Evolutionary conservation across 2,888 invertebrate species (phyloP).

Genomic region (Cenopis cana): DNA sequence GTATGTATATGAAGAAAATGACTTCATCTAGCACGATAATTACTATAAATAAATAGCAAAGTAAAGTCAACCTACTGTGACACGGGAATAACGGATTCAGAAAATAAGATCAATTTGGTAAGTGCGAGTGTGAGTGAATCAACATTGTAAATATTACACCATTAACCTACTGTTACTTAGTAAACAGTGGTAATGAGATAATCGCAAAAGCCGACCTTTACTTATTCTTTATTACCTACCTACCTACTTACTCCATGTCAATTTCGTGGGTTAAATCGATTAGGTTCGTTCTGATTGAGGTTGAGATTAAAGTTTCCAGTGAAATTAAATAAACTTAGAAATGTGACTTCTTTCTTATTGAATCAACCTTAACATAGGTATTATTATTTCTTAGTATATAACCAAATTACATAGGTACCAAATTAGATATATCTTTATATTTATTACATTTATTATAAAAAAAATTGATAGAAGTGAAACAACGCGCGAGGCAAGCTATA

Average conservation of each 20-base stretch:
- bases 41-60: neutral
- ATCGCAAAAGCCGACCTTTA: constrained; percentile 3
- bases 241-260: neutral
- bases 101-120: neutral
- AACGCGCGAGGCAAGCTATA: neutral
- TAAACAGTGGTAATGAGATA: neutral
- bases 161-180: neutral
- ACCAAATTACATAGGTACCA: neutral
- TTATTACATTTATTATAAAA: neutral
- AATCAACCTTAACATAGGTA: neutral
- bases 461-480: neutral
- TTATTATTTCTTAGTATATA: neutral
- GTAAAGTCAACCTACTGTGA: too few relatives aligned
- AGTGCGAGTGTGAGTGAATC: neutral
- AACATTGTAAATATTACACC: neutral
- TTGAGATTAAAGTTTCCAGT: constrained; percentile 1
- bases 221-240: too few relatives aligned
- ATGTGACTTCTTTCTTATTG: neutral
- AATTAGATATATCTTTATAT: neutral
- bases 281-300: neutral
- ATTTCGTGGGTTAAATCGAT: constrained; percentile 11
- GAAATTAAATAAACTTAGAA: neutral
- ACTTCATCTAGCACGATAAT: too few relatives aligned
- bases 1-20: too few relatives aligned
- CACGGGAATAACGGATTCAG: neutral